Percentiles rank a stretch among this genome's conserved stretches.
Evolutionary conservation across 2,797 vertebrate genomes (phyloP).

Genomic region (Leucoraja ocellata): DNA sequence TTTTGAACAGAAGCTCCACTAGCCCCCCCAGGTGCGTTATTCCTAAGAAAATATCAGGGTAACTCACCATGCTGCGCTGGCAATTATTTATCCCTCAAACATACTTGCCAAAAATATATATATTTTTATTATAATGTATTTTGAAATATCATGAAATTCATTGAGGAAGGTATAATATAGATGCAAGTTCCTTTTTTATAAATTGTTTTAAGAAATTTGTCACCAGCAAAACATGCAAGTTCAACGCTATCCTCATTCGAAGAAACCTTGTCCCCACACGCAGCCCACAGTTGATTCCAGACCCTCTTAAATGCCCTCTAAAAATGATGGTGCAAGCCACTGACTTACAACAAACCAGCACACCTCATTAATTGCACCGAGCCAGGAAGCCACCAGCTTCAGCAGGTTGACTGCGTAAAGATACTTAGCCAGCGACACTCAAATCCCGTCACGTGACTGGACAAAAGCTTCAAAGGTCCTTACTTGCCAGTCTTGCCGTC

Average conservation of each 20-base stretch:
- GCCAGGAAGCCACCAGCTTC: background rate
- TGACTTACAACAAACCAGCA: background rate
- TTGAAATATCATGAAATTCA: background rate
- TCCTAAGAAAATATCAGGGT: no score
- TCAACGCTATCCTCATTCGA: no score
- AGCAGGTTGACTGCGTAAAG: no score
- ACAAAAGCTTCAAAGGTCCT: constrained; percentile 45
- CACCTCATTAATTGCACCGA: background rate
- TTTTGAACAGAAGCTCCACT: no score
- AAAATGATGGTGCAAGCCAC: background rate
- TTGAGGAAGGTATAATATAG: background rate
- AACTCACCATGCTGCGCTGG: no score
- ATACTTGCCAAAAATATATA: no score
- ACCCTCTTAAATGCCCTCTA: no score
- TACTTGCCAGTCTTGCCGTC: constrained; percentile 91
- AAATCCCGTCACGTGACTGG: background rate
- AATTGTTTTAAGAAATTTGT: no score
- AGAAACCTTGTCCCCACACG: background rate
- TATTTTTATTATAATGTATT: background rate
- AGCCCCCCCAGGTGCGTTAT: no score
- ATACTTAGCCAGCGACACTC: no score
- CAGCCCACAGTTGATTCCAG: background rate
- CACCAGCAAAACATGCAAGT: no score
- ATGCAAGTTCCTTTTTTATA: background rate
- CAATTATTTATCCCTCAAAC: no score